A percentile compares a stretch with the other conserved stretches of the same genome.
These are phyloP conservation scores for Bombus cullumanus DNA, from an alignment of 1,140 invertebrate genomes.

Conservation along the genomic window DNA sequence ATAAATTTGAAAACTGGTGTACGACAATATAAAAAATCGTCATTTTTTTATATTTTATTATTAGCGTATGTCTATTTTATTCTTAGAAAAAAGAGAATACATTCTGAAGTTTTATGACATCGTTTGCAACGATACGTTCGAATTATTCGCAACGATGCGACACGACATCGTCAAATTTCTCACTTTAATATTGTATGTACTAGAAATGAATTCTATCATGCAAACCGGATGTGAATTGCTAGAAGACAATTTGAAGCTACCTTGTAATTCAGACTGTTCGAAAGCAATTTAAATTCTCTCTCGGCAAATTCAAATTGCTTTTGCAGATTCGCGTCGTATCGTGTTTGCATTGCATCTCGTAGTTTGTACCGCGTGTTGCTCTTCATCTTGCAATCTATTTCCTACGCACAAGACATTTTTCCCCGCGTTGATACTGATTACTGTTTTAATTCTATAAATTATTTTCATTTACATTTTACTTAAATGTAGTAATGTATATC, in stretches of 20 bases:
- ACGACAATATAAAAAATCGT: neutral
- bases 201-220: constrained; percentile 57
- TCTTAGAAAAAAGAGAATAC: neutral
- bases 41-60: neutral
- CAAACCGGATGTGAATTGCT: constrained; percentile 59
- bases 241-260: constrained; percentile 58
- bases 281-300: constrained; percentile 69
- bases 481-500: no score
- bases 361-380: constrained; percentile 24
- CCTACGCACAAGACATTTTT: constrained; percentile 5
- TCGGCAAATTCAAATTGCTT: constrained; percentile 64
- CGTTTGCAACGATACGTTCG: neutral
- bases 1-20: no score
- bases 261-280: constrained; percentile 62
- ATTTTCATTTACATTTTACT: neutral
- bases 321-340: constrained; percentile 57
- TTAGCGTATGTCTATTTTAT: neutral
- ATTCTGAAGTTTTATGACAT: neutral
- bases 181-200: constrained; percentile 26
- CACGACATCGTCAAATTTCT: constrained; percentile 3
- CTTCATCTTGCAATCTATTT: constrained; percentile 42
- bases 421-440: constrained; percentile 12
- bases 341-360: constrained; percentile 41
- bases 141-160: neutral
- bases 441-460: neutral